phyloP scores from a whole-genome alignment of 2,888 invertebrate genomes.

The Apotomis turbidana region DNA sequence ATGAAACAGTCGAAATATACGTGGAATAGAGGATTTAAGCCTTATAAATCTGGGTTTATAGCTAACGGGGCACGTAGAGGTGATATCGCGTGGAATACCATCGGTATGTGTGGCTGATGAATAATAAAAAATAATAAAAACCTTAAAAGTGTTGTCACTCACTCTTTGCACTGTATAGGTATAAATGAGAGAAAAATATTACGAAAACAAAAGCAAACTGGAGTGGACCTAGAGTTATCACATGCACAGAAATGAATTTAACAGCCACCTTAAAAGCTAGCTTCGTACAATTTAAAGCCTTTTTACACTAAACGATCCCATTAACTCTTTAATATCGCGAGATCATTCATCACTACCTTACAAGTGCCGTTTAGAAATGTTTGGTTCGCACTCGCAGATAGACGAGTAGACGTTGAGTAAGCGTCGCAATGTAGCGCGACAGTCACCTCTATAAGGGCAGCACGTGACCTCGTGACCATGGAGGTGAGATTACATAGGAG shows the following conservation, averaged over 20 bases:
- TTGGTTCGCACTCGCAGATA: constrained; percentile 40
- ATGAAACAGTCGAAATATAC: background rate
- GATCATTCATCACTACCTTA: background rate
- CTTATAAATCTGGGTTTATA: background rate
- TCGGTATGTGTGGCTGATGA: background rate
- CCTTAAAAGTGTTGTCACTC: too few species aligned
- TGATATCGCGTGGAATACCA: background rate
- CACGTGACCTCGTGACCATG: constrained; percentile 15
- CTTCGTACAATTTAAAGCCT: background rate
- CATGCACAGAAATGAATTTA: too few species aligned
- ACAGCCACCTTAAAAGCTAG: background rate
- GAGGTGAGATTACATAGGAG: background rate
- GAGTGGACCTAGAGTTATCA: too few species aligned
- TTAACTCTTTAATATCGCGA: background rate
- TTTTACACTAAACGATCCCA: background rate
- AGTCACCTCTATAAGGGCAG: constrained; percentile 24
- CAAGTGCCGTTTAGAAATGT: background rate
- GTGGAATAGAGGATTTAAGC: constrained; percentile 1
- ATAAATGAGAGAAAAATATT: too few species aligned
- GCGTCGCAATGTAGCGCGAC: constrained; percentile 50
- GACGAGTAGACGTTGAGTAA: constrained; percentile 54
- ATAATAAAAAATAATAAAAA: background rate
- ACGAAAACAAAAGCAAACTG: too few species aligned
- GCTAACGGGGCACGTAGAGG: background rate
- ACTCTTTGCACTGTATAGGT: too few species aligned